These are phyloP conservation scores for Hyla sarda DNA, from an alignment of 2,113 vertebrate genomes.

Conservation along the genomic window DNA sequence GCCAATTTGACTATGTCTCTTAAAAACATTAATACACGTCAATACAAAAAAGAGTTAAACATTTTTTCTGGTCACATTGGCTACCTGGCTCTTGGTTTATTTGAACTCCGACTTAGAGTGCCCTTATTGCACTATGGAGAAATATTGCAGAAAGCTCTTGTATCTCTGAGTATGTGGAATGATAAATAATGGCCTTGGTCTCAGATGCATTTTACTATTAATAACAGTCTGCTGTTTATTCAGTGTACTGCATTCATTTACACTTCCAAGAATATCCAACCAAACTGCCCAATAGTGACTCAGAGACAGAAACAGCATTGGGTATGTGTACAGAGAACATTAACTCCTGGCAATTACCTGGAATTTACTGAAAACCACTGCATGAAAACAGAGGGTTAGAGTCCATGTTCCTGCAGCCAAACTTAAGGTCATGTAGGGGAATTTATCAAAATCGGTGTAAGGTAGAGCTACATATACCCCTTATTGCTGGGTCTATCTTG, in stretches of 20 bases:
- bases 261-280: neutral
- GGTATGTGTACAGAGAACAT: neutral
- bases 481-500: no score
- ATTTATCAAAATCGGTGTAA: no score
- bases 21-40: no score
- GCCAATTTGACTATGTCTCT: no score
- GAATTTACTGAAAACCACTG: neutral
- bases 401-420: neutral
- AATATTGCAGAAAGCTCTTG: neutral
- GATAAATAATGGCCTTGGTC: neutral
- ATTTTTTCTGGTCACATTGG: neutral
- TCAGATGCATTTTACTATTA: neutral
- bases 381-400: neutral
- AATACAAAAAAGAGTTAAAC: no score
- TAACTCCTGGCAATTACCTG: neutral
- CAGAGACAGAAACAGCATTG: neutral
- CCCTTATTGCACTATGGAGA: neutral
- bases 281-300: neutral
- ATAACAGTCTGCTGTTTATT: neutral
- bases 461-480: no score
- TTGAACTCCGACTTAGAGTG: neutral
- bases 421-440: neutral
- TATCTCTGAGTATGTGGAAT: neutral
- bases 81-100: neutral
- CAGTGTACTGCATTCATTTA: neutral